Evolutionary conservation across 2,113 vertebrate species (phyloP).

Genomic region (Hippocampus guttulatus): DNA sequence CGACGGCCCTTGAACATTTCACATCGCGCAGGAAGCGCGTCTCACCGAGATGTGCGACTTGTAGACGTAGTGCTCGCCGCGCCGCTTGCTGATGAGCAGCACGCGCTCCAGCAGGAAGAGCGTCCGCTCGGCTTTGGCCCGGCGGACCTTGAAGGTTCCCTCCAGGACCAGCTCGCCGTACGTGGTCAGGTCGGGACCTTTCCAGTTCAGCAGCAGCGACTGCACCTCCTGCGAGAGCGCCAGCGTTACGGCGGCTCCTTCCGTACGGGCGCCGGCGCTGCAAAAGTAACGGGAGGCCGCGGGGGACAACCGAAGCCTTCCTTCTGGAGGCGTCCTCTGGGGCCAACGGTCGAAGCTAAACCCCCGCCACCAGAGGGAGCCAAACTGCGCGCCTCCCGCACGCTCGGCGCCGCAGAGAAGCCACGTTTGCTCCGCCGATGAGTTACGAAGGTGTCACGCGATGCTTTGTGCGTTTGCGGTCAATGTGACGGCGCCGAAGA

Average conservation of each 20-base stretch:
- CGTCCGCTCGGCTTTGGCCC: conserved; percentile 83
- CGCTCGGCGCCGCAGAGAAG: too few species aligned
- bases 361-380: too few species aligned
- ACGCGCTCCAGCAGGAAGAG: conserved; percentile 89
- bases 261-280: background rate
- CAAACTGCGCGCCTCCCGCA: too few species aligned
- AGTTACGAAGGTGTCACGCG: too few species aligned
- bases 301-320: too few species aligned
- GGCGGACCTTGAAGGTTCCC: conserved; percentile 84
- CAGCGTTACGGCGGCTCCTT: too few species aligned
- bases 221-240: conserved; percentile 81
- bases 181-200: conserved; percentile 85
- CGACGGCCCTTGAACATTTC: background rate
- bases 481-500: too few species aligned
- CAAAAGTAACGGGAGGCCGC: too few species aligned
- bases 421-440: too few species aligned
- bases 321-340: too few species aligned
- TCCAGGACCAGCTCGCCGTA: conserved; percentile 93
- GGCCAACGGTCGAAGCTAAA: too few species aligned
- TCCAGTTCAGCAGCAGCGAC: conserved; percentile 89
- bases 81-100: conserved; percentile 86
- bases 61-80: conserved; percentile 84
- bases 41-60: conserved; percentile 87
- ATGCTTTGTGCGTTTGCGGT: too few species aligned
- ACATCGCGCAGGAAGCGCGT: background rate